Evolutionary conservation across 2,113 vertebrate species (phyloP), one percentile per base, ranked within the genome.

Genomic region (Tautogolabrus adspersus): DNA sequence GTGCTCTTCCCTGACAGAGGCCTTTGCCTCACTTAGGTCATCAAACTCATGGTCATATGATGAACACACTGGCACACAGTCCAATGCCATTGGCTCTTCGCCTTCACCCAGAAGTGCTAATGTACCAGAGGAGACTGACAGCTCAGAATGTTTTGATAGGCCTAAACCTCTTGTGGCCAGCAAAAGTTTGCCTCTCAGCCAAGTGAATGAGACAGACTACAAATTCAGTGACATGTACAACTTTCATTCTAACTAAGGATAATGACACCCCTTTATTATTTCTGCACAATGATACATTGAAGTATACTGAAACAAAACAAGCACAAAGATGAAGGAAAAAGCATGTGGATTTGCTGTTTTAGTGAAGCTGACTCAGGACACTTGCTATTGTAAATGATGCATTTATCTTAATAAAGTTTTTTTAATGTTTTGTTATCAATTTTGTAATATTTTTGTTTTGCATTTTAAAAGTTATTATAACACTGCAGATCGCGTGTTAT

Each of bases 111-210:
- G 51, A n/a, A 89, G 77, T 60, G 49, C 73, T 46, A 96, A 95
- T 52, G 65, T 88, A 56, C 95, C 95, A 0, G 94, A 96, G 83
- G 96, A 96, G 88, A 94, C 75, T 13, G 88, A 92, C n/a, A 81
- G 87, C 84, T 87, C 90, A 0, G 93, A 93, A 56, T 67, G 88
- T 42, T 79, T 75, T 37, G 77, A 88, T 15, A n/a, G 63, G 3
- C 85, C 82, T 38, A 65, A 65, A 63, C 62, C 86, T 56, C 84
- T 91, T 38, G 81, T 74, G 12, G 18, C 65, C 1, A 85, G 75
- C 21, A 92, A 91, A 78, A 94, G 94, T 75, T 84, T 93, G 75
- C 79, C 92, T 16, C 67, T 79, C 42, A 46, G 71, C 34, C 69
- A 70, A 71, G 51, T 75, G 3, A 75, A 88, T 34, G 87, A 93